Evolutionary conservation across 2,113 vertebrate genomes (phyloP).

Genomic region (Pelodiscus sinensis): DNA sequence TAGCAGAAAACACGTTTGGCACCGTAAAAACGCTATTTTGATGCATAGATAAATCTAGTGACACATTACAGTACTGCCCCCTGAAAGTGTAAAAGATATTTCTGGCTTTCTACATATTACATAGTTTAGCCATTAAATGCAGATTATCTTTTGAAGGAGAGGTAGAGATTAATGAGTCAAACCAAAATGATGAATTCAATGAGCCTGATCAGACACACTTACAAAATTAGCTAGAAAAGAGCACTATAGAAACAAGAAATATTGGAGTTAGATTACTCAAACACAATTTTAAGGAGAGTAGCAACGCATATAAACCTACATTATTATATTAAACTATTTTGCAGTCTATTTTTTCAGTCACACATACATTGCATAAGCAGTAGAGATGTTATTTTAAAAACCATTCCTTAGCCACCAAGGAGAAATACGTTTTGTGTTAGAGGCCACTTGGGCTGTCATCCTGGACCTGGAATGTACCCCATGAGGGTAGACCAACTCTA

Average conservation of each 20-base stretch:
- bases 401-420: background rate
- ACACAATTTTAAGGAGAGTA: slow-evolving; percentile 54
- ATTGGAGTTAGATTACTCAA: slow-evolving; percentile 67
- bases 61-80: slow-evolving; percentile 51
- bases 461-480: fast-evolving
- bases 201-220: slow-evolving; percentile 63
- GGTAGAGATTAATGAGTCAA: slow-evolving; percentile 80
- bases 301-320: slow-evolving; percentile 54
- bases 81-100: slow-evolving; percentile 51
- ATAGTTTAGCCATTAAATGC: slow-evolving; percentile 73
- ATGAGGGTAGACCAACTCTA: background rate
- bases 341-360: slow-evolving; percentile 30
- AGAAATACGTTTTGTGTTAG: background rate
- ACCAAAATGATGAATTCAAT: slow-evolving; percentile 73
- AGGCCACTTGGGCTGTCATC: background rate
- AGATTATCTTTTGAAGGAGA: slow-evolving; percentile 76
- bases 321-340: slow-evolving; percentile 38
- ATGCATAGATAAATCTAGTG: slow-evolving; percentile 55
- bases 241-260: slow-evolving; percentile 62
- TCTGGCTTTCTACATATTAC: slow-evolving; percentile 69
- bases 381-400: background rate
- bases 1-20: slow-evolving; percentile 65
- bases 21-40: slow-evolving; percentile 69
- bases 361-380: slow-evolving; percentile 2
- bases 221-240: slow-evolving; percentile 64